Base-by-base conservation (phyloP, 2,797 vertebrate species). In the Neoniphon sammara region DNA sequence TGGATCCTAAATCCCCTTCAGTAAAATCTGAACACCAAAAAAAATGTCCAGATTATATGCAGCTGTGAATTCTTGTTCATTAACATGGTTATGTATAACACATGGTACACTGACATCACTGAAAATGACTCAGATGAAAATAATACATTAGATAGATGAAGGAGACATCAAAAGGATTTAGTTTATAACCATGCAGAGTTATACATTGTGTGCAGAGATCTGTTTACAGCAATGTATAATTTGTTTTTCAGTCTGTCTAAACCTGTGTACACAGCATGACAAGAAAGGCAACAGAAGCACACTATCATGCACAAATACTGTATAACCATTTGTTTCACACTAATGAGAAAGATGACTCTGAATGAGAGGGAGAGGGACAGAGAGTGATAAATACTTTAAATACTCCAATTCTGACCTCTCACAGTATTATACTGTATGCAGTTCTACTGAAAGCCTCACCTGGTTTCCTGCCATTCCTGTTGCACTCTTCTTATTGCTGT, bases 381-480 rank as follows among this genome's bases (percentile, higher is more conserved):
- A 34, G 15, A 18, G 27, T 52, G 23, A 23, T 7, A 47, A 47
- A 17, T 17, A 47, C 46, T 47, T 55, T n/a, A 5, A 2, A 3
- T 64, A 17, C 9, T 3, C 36, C 11, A 39, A 9, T n/a, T 23
- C 6, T 65, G 18, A 36, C 46, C 7, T 53, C 12, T 30, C 27
- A 50, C 12, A 46, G 3, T n/a, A 11, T 30, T 27, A 18, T 18
- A 12, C 7, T 57, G 39, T 74, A 52, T 23, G 25, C 15, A 47
- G 11, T 15, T 10, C 2, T 25, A 10, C 15, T 60, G 6, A 58
- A 17, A 58, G 58, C 68, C 85, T 84, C 59, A 91, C 92, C 87
- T 93, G 89, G 75, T 83, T 88, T 79, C 72, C 81, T 46, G 75
- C 2, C 21, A 34, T 21, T 31, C 56, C 42, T 54, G 65, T 34